phyloP scores from a whole-genome alignment of 2,797 vertebrate genomes.

The Rhincodon typus region DNA sequence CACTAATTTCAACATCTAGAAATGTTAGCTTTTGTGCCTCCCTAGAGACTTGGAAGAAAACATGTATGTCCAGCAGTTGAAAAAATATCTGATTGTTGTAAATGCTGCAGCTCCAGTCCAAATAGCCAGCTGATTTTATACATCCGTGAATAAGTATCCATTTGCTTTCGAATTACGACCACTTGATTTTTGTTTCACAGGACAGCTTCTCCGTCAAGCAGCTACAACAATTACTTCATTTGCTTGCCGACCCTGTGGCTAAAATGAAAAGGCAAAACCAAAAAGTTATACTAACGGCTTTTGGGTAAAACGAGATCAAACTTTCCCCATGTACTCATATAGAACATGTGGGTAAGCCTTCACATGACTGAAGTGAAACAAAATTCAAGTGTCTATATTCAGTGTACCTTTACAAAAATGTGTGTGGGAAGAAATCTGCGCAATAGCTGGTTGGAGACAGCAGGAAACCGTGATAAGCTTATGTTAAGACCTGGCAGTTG shows the following conservation, averaged over 20 bases:
- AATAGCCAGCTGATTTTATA: neutral
- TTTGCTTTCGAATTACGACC: neutral
- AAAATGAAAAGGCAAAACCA: constrained; percentile 44
- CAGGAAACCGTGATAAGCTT: constrained; percentile 72
- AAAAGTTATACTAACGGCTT: neutral
- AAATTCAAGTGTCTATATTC: neutral
- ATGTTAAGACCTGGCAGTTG: constrained; percentile 83
- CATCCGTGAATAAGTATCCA: neutral
- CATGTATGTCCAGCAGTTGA: too few species aligned
- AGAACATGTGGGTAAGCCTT: neutral
- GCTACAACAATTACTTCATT: constrained; percentile 80
- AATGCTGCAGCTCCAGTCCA: neutral
- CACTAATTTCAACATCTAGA: neutral
- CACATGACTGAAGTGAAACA: neutral
- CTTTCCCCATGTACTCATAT: neutral
- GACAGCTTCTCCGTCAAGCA: constrained; percentile 54
- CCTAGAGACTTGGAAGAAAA: neutral
- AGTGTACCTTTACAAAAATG: constrained; percentile 86
- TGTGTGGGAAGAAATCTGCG: constrained; percentile 83
- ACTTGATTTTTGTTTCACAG: neutral
- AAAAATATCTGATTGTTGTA: neutral
- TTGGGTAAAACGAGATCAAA: neutral
- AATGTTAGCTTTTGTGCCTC: neutral
- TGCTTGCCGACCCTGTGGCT: constrained; percentile 84
- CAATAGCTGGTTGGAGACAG: constrained; percentile 69